phyloP scores from a whole-genome alignment of 2,113 vertebrate genomes.

The Spea bombifrons region DNA sequence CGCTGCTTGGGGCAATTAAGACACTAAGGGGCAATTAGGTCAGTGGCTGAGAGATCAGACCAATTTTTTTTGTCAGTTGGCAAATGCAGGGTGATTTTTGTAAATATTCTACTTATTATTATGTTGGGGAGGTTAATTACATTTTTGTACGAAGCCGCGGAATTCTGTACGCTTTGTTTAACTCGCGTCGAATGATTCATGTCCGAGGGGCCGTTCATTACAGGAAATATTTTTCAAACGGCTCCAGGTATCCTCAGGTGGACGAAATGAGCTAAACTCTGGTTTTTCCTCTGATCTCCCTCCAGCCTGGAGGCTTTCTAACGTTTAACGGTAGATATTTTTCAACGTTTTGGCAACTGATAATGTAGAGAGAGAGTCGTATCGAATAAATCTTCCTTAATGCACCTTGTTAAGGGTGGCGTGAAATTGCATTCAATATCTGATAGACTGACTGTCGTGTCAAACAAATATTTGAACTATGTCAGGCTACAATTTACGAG shows the following conservation, averaged over 20 bases:
- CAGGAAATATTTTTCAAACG: constrained; percentile 8
- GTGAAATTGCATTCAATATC: constrained; percentile 19
- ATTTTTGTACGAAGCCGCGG: too few species aligned
- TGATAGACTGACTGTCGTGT: constrained; percentile 31
- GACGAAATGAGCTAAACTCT: constrained; percentile 7
- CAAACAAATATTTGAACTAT: constrained; percentile 18
- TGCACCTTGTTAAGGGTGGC: constrained; percentile 12
- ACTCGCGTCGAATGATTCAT: constrained; percentile 8
- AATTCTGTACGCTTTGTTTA: background rate
- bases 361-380: background rate
- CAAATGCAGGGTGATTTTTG: too few species aligned
- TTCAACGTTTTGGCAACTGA: constrained; percentile 14
- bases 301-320: background rate
- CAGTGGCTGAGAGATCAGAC: too few species aligned
- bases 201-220: constrained; percentile 18
- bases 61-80: too few species aligned
- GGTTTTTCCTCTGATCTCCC: constrained; percentile 10
- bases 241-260: constrained; percentile 33
- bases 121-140: too few species aligned
- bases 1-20: too few species aligned
- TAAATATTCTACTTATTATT: too few species aligned
- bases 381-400: constrained; percentile 16
- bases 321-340: constrained; percentile 17
- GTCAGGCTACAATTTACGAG: constrained; percentile 28
- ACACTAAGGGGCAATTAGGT: too few species aligned